Conservation (phyloP, 2,797 vertebrate genomes). For the Lagodon rhomboides region DNA sequence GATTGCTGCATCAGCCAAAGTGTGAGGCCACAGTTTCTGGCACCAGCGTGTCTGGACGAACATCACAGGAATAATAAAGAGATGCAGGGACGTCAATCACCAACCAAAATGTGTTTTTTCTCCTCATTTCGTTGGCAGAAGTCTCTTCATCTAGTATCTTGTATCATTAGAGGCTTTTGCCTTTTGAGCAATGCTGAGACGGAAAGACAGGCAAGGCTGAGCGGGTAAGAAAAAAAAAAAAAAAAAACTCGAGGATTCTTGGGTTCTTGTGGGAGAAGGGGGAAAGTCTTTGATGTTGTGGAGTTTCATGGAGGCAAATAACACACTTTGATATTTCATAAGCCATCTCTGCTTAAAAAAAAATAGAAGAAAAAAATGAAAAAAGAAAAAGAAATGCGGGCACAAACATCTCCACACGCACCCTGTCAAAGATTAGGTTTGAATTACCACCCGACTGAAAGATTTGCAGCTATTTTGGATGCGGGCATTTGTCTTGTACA, state of each 20-base stretch:
- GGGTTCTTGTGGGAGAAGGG: conserved; percentile 71
- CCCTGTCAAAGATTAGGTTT: conserved; percentile 47
- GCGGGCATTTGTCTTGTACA: conserved; percentile 55
- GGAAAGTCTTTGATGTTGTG: conserved; percentile 78
- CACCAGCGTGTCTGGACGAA: conserved; percentile 74
- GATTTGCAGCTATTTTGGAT: conserved; percentile 50
- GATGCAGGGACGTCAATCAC: conserved; percentile 79
- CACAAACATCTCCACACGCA: conserved; percentile 49
- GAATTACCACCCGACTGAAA: conserved; percentile 56
- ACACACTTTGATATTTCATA: conserved; percentile 83
- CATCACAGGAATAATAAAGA: conserved; percentile 83
- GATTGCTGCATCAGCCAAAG: conserved; percentile 83
- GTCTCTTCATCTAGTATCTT: conserved; percentile 66
- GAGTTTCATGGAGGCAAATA: conserved; percentile 80
- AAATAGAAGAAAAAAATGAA: neutral
- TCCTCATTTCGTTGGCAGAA: conserved; percentile 69
- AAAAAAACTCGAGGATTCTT: conserved; percentile 56
- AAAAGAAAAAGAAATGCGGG: conserved; percentile 11
- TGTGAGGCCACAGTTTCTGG: conserved; percentile 80
- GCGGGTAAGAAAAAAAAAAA: conserved; percentile 32
- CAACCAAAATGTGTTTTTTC: conserved; percentile 56
- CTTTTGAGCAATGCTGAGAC: conserved; percentile 67
- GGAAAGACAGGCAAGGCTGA: conserved; percentile 62
- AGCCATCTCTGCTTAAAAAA: conserved; percentile 64
- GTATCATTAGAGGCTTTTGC: conserved; percentile 77